phyloP scores from a whole-genome alignment of 64 coral and sea anemone genomes.

The Cladopsammia gracilis region DNA sequence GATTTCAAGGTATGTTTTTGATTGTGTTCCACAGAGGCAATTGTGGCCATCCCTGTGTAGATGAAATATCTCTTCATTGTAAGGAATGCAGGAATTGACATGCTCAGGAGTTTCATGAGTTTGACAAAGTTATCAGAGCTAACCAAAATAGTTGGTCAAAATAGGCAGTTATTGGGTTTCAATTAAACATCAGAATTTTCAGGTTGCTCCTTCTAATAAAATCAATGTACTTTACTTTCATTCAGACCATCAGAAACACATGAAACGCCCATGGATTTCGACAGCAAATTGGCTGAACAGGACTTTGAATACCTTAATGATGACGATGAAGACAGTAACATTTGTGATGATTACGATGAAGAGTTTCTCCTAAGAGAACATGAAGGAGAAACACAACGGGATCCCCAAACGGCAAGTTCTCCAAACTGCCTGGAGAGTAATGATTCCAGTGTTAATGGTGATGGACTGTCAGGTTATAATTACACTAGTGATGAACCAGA shows the following conservation, averaged over 20 bases:
- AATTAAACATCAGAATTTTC: too few species aligned
- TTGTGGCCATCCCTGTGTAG: too few species aligned
- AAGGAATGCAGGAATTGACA: too few species aligned
- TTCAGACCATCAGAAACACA: neutral
- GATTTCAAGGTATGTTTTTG: neutral
- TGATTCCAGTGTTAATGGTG: neutral
- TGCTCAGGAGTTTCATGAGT: too few species aligned
- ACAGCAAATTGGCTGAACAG: neutral
- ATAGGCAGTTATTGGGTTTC: too few species aligned
- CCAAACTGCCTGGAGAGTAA: neutral
- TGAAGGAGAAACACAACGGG: neutral
- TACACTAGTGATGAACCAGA: neutral
- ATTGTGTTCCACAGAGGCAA: too few species aligned
- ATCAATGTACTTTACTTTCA: neutral
- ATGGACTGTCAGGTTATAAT: neutral
- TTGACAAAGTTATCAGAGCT: too few species aligned
- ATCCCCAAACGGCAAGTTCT: neutral
- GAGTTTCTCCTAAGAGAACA: neutral
- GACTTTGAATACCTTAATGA: conserved; percentile 3
- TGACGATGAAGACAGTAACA: neutral
- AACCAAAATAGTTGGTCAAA: too few species aligned
- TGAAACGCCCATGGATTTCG: conserved; percentile 26
- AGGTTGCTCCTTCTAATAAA: too few species aligned
- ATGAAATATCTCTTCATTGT: too few species aligned
- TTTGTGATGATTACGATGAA: neutral